phyloP scores from a whole-genome alignment of 2,113 vertebrate genomes.

The Isurus oxyrinchus region DNA sequence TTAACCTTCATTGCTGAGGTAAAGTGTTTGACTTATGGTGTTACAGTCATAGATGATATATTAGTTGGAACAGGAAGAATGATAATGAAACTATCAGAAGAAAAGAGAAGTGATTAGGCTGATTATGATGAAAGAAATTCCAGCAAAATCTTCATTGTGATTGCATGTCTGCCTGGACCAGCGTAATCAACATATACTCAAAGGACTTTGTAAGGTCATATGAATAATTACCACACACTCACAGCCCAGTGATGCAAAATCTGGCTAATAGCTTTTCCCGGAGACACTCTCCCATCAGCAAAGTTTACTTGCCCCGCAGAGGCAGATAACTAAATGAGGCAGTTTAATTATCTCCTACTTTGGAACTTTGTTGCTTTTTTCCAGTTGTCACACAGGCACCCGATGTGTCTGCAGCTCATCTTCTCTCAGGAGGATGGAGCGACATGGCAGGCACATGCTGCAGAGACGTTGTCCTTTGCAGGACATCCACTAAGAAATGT shows the following conservation, averaged over 20 bases:
- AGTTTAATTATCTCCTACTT: too few relatives aligned
- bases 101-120: not conserved
- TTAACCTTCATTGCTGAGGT: not conserved
- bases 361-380: too few relatives aligned
- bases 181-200: not conserved
- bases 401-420: too few relatives aligned
- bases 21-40: not conserved
- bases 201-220: not conserved
- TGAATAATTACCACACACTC: not conserved
- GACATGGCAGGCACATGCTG: too few relatives aligned
- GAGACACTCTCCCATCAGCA: too few relatives aligned
- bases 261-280: not conserved
- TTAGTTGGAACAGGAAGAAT: not conserved
- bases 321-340: too few relatives aligned
- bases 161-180: not conserved
- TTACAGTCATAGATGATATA: not conserved
- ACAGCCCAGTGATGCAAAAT: not conserved
- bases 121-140: not conserved
- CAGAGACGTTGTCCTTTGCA: too few relatives aligned
- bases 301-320: too few relatives aligned
- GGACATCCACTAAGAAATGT: too few relatives aligned
- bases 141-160: not conserved
- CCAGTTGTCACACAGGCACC: too few relatives aligned
- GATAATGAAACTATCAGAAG: not conserved
- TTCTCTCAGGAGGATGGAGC: too few relatives aligned